Evolutionary conservation across 2,888 invertebrate genomes (phyloP), one percentile per base, ranked within the genome.

Genomic region (Agapostemon virescens): DNA sequence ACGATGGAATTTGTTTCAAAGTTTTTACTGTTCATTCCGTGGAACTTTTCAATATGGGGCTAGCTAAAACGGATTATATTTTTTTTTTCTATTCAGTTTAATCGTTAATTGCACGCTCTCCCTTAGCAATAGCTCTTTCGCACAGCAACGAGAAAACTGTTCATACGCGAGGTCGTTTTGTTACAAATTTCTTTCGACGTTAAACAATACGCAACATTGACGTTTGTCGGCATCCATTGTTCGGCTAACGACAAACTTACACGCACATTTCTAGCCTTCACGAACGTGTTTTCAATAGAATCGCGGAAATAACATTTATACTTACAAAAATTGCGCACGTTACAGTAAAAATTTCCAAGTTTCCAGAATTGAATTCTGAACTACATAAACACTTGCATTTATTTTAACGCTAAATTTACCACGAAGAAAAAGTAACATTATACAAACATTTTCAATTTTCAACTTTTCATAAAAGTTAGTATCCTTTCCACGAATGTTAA

Each of bases 101-200:
- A 69, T 69, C 74, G 69, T 68, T 74, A 74, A 74, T 74, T 74
- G 69, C 69, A 36, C 20, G 45, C 36, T 61, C 17, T 17, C 17
- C 42, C 17, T 45, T 49, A 15, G 23, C 45, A 30, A 45, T 33
- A n/a, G n/a, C 36, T 9, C n/a, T 5, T 36, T 36, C 33, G 36
- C n/a, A 36, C 4, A 11, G 1, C 63, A n/a, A 4, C 63, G 20
- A 13, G 33, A 36, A 63, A 33, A 63, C 5, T n/a, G 36, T n/a
- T 63, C 5, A 2, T 13, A 33, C 33, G 6, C 36, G 33, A 0
- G n/a, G n/a, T 4, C 4, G n/a, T 49, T n/a, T 72, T 13, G 72
- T 49, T 26, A 17, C 36, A 63, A 61, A 45, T 49, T 49, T 64
- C 64, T 49, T 23, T 64, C 45, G 30, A 63, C n/a, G 30, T 13